phyloP scores from a whole-genome alignment of 2,888 invertebrate genomes.

The Amblyjoppa fuscipennis region DNA sequence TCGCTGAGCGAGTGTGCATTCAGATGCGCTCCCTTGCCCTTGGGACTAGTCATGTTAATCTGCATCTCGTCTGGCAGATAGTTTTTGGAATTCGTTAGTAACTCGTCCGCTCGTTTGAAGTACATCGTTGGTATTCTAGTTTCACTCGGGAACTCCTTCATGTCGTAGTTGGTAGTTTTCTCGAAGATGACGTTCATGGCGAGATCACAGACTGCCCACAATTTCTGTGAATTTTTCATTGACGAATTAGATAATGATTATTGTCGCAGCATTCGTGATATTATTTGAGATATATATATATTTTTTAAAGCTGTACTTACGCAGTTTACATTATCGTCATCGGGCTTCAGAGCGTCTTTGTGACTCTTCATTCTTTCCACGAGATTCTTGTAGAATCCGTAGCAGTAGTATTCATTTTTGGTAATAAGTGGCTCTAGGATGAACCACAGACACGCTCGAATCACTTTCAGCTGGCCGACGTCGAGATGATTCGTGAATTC shows the following conservation, averaged over 20 bases:
- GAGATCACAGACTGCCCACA: constrained; percentile 98
- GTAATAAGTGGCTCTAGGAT: constrained; percentile 97
- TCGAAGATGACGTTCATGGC: constrained; percentile 96
- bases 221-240: constrained; percentile 89
- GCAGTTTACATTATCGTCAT: constrained; percentile 93
- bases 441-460: constrained; percentile 97
- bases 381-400: constrained; percentile 97
- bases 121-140: constrained; percentile 96
- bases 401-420: constrained; percentile 97
- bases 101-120: constrained; percentile 91
- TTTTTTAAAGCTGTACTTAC: constrained; percentile 86
- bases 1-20: constrained; percentile 84
- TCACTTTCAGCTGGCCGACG: constrained; percentile 91
- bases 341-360: constrained; percentile 94
- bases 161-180: constrained; percentile 94
- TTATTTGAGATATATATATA: no score
- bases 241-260: neutral
- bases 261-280: no score
- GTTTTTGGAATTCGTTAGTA: constrained; percentile 91
- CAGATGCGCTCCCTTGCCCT: constrained; percentile 79
- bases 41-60: constrained; percentile 86
- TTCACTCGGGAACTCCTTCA: constrained; percentile 95
- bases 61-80: constrained; percentile 94
- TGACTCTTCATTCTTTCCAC: constrained; percentile 98
- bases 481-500: constrained; percentile 92